phyloP scores from a whole-genome alignment of 2,113 vertebrate genomes.

The Myrmophylax atrothorax region DNA sequence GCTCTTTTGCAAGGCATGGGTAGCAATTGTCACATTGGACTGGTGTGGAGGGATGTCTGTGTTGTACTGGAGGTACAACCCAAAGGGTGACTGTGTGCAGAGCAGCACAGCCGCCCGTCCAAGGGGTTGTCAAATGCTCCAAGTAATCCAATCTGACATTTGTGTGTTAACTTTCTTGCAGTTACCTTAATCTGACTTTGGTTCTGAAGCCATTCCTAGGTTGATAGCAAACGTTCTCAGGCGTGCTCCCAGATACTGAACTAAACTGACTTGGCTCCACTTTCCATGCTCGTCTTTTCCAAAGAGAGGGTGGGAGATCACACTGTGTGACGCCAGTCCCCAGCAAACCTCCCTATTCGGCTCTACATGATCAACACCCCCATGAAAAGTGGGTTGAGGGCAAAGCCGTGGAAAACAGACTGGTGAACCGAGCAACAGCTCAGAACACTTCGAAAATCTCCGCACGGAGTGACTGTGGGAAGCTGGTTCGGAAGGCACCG shows the following conservation, averaged over 20 bases:
- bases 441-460: neutral
- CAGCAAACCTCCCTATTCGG: neutral
- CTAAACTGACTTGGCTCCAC: neutral
- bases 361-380: accelerated
- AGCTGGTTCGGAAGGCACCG: accelerated
- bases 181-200: neutral
- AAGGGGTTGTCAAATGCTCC: neutral
- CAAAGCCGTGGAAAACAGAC: neutral
- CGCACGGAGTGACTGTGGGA: accelerated
- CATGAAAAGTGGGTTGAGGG: neutral
- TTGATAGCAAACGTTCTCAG: neutral
- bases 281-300: neutral
- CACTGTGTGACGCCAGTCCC: accelerated
- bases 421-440: neutral
- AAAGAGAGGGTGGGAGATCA: neutral
- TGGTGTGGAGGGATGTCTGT: neutral
- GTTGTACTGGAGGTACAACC: neutral
- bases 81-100: neutral
- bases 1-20: neutral
- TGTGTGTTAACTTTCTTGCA: neutral
- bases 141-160: neutral
- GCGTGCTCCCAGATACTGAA: neutral
- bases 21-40: neutral
- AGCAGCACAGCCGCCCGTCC: neutral
- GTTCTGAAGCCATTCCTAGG: neutral